Evolutionary conservation across 2,888 invertebrate species (phyloP).

Genomic region (Meloe dianella): DNA sequence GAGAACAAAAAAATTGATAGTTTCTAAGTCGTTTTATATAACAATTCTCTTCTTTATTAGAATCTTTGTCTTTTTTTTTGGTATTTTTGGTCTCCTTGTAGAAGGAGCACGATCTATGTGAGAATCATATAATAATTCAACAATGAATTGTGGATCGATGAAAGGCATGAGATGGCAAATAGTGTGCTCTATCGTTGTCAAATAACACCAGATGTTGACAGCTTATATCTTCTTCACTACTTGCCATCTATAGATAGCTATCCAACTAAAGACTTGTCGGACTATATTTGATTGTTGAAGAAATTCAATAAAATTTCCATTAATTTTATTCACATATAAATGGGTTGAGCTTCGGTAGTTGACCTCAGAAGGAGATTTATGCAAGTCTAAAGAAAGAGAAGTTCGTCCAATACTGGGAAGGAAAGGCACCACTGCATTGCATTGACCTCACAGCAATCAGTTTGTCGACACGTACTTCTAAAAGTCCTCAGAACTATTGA

Average conservation of each 20-base stretch:
- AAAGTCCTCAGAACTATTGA: no score
- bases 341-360: no score
- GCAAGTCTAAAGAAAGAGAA: no score
- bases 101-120: conserved; percentile 14
- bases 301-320: neutral
- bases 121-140: conserved; percentile 20
- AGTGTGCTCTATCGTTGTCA: conserved; percentile 44
- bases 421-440: no score
- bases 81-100: neutral
- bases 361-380: no score
- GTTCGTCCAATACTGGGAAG: no score
- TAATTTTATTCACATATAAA: no score
- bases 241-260: neutral
- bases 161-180: conserved; percentile 40
- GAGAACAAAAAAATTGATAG: neutral
- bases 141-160: conserved; percentile 30
- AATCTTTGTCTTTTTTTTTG: neutral
- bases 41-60: neutral
- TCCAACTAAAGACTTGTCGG: neutral
- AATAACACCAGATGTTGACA: conserved; percentile 46
- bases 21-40: neutral
- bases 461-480: no score
- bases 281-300: neutral
- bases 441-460: no score
- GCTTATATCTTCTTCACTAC: conserved; percentile 40